A percentile compares a stretch with the other conserved stretches of the same genome.
These are phyloP conservation scores for Pseudorhombus dupliciocellatus DNA, from an alignment of 2,113 vertebrate species.

Conservation along the genomic window DNA sequence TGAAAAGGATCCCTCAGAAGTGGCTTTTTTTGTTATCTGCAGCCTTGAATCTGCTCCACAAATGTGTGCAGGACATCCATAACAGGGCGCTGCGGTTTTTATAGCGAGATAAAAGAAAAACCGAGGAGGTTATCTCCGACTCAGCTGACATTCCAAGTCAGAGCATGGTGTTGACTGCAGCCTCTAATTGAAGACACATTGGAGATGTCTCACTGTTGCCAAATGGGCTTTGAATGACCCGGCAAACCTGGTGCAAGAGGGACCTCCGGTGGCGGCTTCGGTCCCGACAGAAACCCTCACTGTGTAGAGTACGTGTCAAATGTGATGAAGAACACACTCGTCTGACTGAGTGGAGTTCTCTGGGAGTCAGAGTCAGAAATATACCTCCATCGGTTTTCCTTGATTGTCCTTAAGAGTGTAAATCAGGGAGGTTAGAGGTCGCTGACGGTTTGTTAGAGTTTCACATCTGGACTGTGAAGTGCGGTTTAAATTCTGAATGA, in stretches of 20 bases:
- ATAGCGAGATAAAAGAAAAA: conserved; percentile 67
- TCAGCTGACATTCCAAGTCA: conserved; percentile 72
- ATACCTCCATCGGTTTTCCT: not conserved
- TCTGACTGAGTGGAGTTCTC: conserved; percentile 12
- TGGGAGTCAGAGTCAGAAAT: conserved; percentile 1
- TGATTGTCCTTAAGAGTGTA: conserved; percentile 5
- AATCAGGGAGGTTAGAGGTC: not conserved
- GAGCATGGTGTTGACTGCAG: conserved; percentile 62
- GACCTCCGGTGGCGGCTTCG: conserved; percentile 68
- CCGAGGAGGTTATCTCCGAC: conserved; percentile 63
- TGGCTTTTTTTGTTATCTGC: conserved; percentile 24
- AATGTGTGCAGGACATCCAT: conserved; percentile 50
- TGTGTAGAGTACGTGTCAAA: not conserved
- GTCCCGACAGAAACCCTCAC: too few species aligned
- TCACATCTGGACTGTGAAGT: conserved; percentile 6
- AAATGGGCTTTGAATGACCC: conserved; percentile 15
- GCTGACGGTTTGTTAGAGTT: conserved; percentile 1
- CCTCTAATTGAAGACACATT: conserved; percentile 79
- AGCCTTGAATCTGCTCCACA: conserved; percentile 42
- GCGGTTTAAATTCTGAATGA: too few species aligned
- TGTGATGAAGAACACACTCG: conserved; percentile 7
- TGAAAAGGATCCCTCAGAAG: conserved; percentile 46
- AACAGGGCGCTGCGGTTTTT: conserved; percentile 26
- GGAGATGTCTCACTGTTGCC: conserved; percentile 31
- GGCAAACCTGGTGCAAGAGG: conserved; percentile 67